Base-by-base conservation (phyloP, 2,888 invertebrate genomes). In the Parelbella ahira region DNA sequence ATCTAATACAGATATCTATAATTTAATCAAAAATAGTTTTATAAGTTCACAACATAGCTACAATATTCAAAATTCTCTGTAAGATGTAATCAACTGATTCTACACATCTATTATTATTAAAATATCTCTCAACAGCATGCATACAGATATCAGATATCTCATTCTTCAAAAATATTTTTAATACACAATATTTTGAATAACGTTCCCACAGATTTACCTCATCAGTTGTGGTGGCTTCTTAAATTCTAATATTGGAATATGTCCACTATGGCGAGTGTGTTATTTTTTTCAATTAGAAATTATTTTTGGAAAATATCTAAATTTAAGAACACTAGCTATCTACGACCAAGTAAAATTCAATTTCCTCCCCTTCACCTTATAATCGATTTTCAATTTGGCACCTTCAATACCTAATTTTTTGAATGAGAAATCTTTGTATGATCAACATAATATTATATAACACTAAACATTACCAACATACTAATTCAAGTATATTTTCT, bases 361-460 rank as follows among this genome's bases (percentile, higher is more conserved):
- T 53, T 47, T 41, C 28, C 34, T 21, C 37, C 43, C 21, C 30
- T 41, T 48, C 47, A 57, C 51, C 50, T 54, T 56, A 52, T 58
- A 54, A 47, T 56, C 44, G 21, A 51, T 53, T 56, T 49, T 44
- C 48, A 44, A 49, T 73, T 75, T 75, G 72, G 75, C 75, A 75
- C 72, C 60, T n/a, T n/a, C n/a, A n/a, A n/a, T n/a, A n/a, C n/a
- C n/a, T n/a, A n/a, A n/a, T n/a, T n/a, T n/a, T n/a, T n/a, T n/a
- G n/a, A n/a, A n/a, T n/a, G n/a, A n/a, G n/a, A n/a, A n/a, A n/a
- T n/a, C n/a, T n/a, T n/a, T n/a, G n/a, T n/a, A n/a, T n/a, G n/a
- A n/a, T n/a, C n/a, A n/a, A n/a, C n/a, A n/a, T n/a, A n/a, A n/a
- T n/a, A n/a, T n/a, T n/a, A n/a, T n/a, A n/a, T n/a, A n/a, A n/a